Evolutionary conservation across 2,888 invertebrate genomes (phyloP).

Genomic region (Lycocerus yunnanus): DNA sequence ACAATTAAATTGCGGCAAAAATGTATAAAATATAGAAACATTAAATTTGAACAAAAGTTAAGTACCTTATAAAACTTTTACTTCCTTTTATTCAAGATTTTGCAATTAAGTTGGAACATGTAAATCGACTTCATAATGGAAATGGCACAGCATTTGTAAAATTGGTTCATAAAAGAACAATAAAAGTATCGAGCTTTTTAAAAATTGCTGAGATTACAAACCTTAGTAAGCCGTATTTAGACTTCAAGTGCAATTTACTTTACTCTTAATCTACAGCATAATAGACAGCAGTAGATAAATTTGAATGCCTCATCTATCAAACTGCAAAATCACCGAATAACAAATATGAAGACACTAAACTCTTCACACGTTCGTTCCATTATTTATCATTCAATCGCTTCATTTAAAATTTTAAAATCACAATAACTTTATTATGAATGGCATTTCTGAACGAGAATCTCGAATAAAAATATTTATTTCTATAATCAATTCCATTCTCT

Average conservation of each 20-base stretch:
- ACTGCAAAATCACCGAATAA: slow-evolving; percentile 18
- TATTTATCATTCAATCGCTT: not conserved
- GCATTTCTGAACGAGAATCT: not conserved
- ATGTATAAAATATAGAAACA: not conserved
- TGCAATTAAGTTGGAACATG: slow-evolving; percentile 13
- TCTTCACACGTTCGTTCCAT: not conserved
- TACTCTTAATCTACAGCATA: slow-evolving; percentile 30
- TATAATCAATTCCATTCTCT: slow-evolving; percentile 2
- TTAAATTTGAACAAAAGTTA: not conserved
- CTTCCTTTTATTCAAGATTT: not conserved
- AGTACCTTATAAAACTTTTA: not conserved
- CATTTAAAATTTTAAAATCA: slow-evolving; percentile 5
- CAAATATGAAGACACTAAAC: not conserved
- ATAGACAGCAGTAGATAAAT: slow-evolving; percentile 28
- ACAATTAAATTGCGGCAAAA: not conserved
- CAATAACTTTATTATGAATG: slow-evolving; percentile 3
- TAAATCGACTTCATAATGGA: slow-evolving; percentile 10
- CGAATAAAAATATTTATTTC: slow-evolving; percentile 9
- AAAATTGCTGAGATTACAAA: slow-evolving; percentile 39
- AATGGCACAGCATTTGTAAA: slow-evolving; percentile 10
- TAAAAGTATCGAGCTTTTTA: slow-evolving; percentile 28
- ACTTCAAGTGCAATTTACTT: slow-evolving; percentile 38
- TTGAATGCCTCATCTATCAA: slow-evolving; percentile 27
- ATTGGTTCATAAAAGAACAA: slow-evolving; percentile 18
- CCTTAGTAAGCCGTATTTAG: slow-evolving; percentile 35